Conservation (phyloP, 2,797 vertebrate species). For the Megalops cyprinoides region DNA sequence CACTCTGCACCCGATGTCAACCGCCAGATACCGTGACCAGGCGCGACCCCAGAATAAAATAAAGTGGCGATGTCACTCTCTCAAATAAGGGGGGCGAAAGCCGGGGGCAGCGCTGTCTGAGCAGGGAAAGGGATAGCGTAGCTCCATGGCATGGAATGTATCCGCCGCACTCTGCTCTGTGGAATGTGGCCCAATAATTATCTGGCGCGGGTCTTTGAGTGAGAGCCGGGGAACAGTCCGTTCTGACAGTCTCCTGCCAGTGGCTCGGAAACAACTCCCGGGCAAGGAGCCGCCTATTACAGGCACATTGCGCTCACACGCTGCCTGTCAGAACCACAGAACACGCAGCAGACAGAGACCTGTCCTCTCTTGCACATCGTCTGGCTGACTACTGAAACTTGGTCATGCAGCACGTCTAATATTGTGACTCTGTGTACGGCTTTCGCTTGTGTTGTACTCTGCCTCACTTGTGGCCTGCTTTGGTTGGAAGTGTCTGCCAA, state of each 20-base stretch:
- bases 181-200: conserved; percentile 18
- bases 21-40: too few relatives aligned
- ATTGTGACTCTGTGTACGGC: too few relatives aligned
- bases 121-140: not conserved
- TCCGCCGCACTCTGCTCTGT: not conserved
- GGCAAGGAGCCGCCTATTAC: not conserved
- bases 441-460: too few relatives aligned
- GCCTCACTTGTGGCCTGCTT: too few relatives aligned
- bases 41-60: too few relatives aligned
- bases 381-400: too few relatives aligned
- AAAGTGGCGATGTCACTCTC: too few relatives aligned
- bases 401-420: too few relatives aligned
- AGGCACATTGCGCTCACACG: not conserved
- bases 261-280: not conserved
- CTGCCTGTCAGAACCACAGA: not conserved
- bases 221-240: conserved; percentile 21
- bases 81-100: too few relatives aligned
- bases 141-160: not conserved
- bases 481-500: not conserved
- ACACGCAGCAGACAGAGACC: not conserved
- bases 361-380: too few relatives aligned
- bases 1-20: not conserved
- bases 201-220: conserved; percentile 20
- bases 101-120: conserved; percentile 11
- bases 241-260: conserved; percentile 7